A percentile compares a stretch with the other conserved stretches of the same genome.
phyloP scores from a whole-genome alignment of 2,888 invertebrate species.

The Agriotes lineatus region DNA sequence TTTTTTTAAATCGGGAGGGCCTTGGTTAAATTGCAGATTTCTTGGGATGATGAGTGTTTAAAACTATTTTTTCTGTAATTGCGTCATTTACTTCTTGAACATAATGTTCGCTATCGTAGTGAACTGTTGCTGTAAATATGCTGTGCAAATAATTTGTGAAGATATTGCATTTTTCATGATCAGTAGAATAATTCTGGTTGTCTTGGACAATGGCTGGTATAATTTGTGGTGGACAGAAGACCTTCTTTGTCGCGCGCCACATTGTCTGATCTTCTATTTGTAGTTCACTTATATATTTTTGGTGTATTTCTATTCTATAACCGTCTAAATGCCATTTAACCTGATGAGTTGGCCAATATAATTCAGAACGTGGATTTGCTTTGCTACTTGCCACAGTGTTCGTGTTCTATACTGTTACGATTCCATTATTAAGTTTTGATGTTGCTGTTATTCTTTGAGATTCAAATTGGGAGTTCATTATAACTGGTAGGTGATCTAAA shows the following conservation, averaged over 20 bases:
- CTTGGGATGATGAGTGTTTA: background rate
- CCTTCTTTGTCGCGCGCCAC: background rate
- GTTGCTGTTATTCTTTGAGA: too few relatives aligned
- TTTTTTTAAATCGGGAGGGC: background rate
- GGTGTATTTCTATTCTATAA: background rate
- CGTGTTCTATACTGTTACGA: too few relatives aligned
- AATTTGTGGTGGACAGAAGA: background rate
- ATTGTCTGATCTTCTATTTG: background rate
- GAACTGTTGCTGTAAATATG: background rate
- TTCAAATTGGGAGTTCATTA: too few relatives aligned
- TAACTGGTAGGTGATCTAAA: too few relatives aligned
- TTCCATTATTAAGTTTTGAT: too few relatives aligned
- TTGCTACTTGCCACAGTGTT: too few relatives aligned
- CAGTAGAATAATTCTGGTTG: background rate
- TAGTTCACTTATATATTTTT: background rate
- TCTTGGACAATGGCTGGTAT: background rate
- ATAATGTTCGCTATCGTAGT: background rate
- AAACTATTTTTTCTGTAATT: background rate
- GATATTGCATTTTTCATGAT: background rate
- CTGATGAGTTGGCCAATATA: background rate
- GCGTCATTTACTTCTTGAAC: background rate
- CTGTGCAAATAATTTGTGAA: background rate
- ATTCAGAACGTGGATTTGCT: too few relatives aligned
- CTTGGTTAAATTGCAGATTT: background rate
- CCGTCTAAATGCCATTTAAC: background rate